A percentile compares a stretch with the other conserved stretches of the same genome.
Evolutionary conservation across 2,113 vertebrate genomes (phyloP).

Genomic region (Odontophorus gujanensis): DNA sequence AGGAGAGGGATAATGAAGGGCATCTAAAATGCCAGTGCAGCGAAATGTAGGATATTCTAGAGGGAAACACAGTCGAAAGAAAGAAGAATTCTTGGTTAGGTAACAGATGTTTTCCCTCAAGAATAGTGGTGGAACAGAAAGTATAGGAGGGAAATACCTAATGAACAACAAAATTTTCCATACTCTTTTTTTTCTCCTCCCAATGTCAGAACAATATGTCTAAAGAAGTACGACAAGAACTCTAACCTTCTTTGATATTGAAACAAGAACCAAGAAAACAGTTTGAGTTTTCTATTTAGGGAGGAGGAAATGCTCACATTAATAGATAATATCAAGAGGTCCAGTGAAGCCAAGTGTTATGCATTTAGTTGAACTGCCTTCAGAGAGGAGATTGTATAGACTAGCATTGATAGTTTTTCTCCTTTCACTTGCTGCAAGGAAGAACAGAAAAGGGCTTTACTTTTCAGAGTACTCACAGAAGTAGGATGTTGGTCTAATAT

Average conservation of each 20-base stretch:
- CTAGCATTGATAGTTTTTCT: not conserved
- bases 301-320: not conserved
- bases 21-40: constrained; percentile 2
- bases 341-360: not conserved
- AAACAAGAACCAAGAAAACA: not conserved
- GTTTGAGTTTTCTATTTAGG: not conserved
- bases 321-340: not conserved
- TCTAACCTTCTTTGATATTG: constrained; percentile 23
- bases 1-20: constrained; percentile 11
- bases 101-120: constrained; percentile 60
- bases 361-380: not conserved
- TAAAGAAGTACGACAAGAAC: not conserved
- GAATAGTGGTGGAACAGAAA: not conserved
- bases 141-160: not conserved
- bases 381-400: not conserved
- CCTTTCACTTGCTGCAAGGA: not conserved
- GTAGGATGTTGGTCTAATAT: not conserved
- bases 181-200: not conserved
- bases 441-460: not conserved
- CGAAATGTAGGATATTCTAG: constrained; percentile 28
- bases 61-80: constrained; percentile 3
- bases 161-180: not conserved
- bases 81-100: constrained; percentile 11
- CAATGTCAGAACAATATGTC: not conserved
- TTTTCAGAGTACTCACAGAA: not conserved